A percentile compares a stretch with the other conserved stretches of the same genome.
Conservation (phyloP, 2,797 vertebrate species). For the Coracias cyanogaster region DNA sequence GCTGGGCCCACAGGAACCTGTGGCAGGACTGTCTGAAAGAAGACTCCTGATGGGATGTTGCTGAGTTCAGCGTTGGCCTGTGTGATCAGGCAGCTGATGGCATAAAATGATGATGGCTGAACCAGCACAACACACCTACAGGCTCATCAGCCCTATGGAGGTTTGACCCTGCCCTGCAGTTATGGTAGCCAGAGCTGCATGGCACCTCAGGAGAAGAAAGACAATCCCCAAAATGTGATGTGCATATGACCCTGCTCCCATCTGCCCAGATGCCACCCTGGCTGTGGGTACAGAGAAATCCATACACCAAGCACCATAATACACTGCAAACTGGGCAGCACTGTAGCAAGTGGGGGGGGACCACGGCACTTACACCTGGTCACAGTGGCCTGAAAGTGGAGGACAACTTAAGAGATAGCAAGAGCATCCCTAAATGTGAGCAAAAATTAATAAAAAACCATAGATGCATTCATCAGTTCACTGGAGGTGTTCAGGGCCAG, state of each 20-base stretch:
- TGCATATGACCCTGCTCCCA: not conserved
- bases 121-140: no score
- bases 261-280: rapidly evolving
- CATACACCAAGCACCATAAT: not conserved
- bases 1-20: no score
- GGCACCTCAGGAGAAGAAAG: not conserved
- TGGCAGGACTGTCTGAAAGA: no score
- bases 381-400: not conserved
- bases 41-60: no score
- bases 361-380: not conserved
- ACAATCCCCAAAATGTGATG: not conserved
- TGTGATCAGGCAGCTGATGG: no score
- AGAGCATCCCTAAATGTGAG: not conserved
- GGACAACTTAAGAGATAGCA: not conserved
- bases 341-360: rapidly evolving
- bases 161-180: not conserved
- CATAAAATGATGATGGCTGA: no score
- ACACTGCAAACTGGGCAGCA: not conserved
- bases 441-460: not conserved
- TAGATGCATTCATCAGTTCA: not conserved
- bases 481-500: no score
- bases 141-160: not conserved
- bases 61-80: no score
- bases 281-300: not conserved
- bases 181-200: rapidly evolving